Evolutionary conservation across 2,797 vertebrate species (phyloP), one percentile per base, ranked within the genome.

Genomic region (Anabas testudineus): DNA sequence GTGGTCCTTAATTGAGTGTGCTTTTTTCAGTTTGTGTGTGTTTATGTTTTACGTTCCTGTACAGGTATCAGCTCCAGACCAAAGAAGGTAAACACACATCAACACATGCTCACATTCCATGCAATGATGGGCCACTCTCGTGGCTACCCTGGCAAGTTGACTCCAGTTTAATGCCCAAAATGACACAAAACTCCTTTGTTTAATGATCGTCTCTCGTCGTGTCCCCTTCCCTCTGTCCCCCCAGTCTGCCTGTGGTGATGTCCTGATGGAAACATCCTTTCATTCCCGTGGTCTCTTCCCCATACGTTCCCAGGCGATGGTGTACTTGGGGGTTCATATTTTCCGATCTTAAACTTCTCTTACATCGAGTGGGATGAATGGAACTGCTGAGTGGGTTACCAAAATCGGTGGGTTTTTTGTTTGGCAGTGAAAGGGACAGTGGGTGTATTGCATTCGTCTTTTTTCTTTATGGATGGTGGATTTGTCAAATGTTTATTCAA

Each of bases 41-140:
- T 87, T 85, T 77, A 63, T 83, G 74, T 83, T 84, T 83, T 81
- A 68, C 69, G 71, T 80, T 85, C 84, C 75, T 73, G 58, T 70
- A 81, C 68, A 69, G 71, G 15, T 26, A 57, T 57, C 66, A 53
- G 52, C 76, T 65, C 52, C 47, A 61, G 69, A 76, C 79, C 81
- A 28, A 67, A 68, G 75, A 76, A 77, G 84, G 74, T 76, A 65
- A 53, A 63, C 66, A 59, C 46, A 55, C 53, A 63, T 66, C 59
- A 46, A 55, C 63, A 71, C 60, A 70, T 41, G 67, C 22, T 63
- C 71, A 81, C 55, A 77, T 80, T 83, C 75, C 82, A 66, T 37
- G 78, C 78, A 41, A 46, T 76, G 79, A n/a, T 15, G 78, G 82
- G 78, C 56, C 32, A 7, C 48, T 64, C 68, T 71, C 19, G 42